Conservation (phyloP, 2,113 vertebrate genomes). For the Bolborhynchus lineola region DNA sequence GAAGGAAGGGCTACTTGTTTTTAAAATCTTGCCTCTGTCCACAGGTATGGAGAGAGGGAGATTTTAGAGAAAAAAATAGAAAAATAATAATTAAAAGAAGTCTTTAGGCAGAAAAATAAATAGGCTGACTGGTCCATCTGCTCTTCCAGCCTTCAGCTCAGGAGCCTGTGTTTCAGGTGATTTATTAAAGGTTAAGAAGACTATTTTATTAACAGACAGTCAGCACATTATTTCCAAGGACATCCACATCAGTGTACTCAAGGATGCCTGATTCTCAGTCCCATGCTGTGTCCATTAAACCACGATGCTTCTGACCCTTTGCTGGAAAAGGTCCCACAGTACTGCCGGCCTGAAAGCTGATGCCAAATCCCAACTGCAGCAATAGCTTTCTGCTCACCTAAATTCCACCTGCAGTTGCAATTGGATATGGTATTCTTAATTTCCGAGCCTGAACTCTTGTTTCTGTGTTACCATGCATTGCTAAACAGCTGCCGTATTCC, state of each 20-base stretch:
- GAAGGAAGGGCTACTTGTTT: not conserved
- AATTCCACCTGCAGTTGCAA: conserved; percentile 66
- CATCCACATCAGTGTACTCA: not conserved
- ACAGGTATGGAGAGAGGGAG: not conserved
- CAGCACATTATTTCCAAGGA: conserved; percentile 30
- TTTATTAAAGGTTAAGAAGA: conserved; percentile 18
- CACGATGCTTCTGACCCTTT: conserved; percentile 35
- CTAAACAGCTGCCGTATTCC: conserved; percentile 44
- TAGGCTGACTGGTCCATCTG: not conserved
- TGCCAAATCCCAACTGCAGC: not conserved
- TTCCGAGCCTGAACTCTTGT: conserved; percentile 32
- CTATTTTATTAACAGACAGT: conserved; percentile 35
- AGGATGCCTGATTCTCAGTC: conserved; percentile 28
- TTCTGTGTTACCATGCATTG: not conserved
- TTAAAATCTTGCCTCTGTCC: not conserved
- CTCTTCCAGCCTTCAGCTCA: not conserved
- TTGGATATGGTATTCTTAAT: conserved; percentile 58
- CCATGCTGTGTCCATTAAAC: conserved; percentile 55
- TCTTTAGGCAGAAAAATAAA: conserved; percentile 1
- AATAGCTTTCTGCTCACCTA: conserved; percentile 45
- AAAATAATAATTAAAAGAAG: not conserved
- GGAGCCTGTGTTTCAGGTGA: not conserved
- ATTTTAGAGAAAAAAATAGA: not conserved
- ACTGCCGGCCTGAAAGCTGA: conserved; percentile 46
- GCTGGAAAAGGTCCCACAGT: conserved; percentile 19